Evolutionary conservation across 2,888 invertebrate genomes (phyloP), one percentile per base, ranked within the genome.

Genomic region (Alentia gelatinosa): DNA sequence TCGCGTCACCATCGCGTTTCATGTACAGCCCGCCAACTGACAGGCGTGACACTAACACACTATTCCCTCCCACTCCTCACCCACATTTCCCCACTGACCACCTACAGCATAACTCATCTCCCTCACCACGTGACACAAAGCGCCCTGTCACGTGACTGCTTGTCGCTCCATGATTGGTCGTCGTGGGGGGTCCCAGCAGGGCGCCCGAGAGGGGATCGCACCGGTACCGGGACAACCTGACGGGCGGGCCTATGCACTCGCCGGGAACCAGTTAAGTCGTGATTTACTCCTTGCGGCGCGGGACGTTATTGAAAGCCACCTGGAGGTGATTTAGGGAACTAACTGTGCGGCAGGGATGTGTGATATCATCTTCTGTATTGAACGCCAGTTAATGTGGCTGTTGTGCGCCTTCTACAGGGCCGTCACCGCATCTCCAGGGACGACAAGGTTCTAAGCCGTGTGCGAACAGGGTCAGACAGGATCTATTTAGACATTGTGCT

Each of bases 351-450:
- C 12, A 12, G 33, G 68, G 68, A 68, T 30, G 68, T 68, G 68
- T 68, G 68, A 68, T 68, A 68, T 19, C 68, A 68, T 68, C 68
- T 68, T 68, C 68, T 68, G n/a, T 68, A 68, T 68, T 68, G 68
- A 30, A 1, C 12, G 30, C 30, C 12, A 12, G 30, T 26, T 68
- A 26, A 68, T 68, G 30, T 30, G 12, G 23, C 30, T 30, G 26
- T 47, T 7, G 47, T 19, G 47, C n/a, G n/a, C n/a, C n/a, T n/a
- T n/a, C n/a, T n/a, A n/a, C n/a, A n/a, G n/a, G n/a, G n/a, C n/a
- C n/a, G n/a, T n/a, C n/a, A n/a, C n/a, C n/a, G n/a, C n/a, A n/a
- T n/a, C n/a, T n/a, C n/a, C n/a, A n/a, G n/a, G n/a, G n/a, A n/a
- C n/a, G n/a, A n/a, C n/a, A n/a, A n/a, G n/a, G n/a, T n/a, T n/a